Evolutionary conservation across 1,140 invertebrate species (phyloP).

Genomic region (Drepana arcuata): DNA sequence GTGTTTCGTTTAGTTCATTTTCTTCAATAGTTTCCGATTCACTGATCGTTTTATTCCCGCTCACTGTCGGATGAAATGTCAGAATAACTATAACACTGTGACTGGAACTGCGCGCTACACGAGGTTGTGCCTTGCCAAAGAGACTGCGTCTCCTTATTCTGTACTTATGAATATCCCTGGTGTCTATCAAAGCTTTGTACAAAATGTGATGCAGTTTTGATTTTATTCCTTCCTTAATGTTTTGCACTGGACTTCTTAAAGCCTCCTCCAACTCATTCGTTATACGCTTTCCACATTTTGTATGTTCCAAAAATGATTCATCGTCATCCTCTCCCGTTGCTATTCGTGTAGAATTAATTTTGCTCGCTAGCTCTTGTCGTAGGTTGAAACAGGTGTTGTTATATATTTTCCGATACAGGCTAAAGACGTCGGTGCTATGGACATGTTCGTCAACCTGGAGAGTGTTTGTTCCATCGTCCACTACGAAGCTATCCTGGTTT

Average conservation of each 20-base stretch:
- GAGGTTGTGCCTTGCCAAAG: constrained; percentile 17
- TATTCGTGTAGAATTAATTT: constrained; percentile 12
- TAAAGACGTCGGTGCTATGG: constrained; percentile 15
- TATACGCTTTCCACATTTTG: constrained; percentile 15
- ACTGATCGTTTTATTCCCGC: constrained; percentile 2
- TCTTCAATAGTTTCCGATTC: constrained; percentile 11
- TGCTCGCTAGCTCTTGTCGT: constrained; percentile 12
- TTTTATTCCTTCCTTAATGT: constrained; percentile 4
- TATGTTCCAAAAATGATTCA: constrained; percentile 1
- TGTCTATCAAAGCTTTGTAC: constrained; percentile 26
- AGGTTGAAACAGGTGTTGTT: constrained; percentile 41
- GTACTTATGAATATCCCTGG: constrained; percentile 29
- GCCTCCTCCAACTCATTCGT: too few relatives aligned
- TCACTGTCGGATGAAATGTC: constrained; percentile 22
- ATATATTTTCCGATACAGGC: constrained; percentile 38
- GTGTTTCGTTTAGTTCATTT: constrained; percentile 19
- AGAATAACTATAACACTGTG: constrained; percentile 41
- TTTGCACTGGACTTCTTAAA: constrained; percentile 4
- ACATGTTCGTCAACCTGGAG: constrained; percentile 5
- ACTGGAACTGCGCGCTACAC: constrained; percentile 6
- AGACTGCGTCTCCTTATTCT: constrained; percentile 33
- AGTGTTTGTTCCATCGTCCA: constrained; percentile 16
- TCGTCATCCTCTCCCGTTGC: constrained; percentile 3
- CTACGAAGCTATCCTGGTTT: constrained; percentile 17
- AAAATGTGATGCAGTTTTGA: constrained; percentile 23